These are phyloP conservation scores for Trachythela sp. DNA, from an alignment of 64 coral and sea anemone species.

Conservation along the genomic window DNA sequence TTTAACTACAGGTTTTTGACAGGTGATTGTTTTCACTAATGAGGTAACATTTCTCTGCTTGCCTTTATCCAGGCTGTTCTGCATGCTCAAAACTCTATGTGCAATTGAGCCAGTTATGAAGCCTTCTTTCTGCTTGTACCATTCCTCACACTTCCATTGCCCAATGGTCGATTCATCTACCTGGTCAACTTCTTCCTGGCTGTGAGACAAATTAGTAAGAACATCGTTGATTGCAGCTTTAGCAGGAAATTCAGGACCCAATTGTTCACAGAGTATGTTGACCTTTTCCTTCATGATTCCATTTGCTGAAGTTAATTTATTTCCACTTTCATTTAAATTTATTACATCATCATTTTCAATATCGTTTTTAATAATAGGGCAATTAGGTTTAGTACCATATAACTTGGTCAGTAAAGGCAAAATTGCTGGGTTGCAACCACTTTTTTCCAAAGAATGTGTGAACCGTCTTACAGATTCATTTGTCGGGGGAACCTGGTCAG, in stretches of 20 bases:
- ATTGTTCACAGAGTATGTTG: background rate
- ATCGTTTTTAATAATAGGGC: background rate
- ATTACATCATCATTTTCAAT: background rate
- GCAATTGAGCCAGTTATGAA: too few species aligned
- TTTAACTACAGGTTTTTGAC: too few species aligned
- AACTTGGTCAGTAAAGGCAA: background rate
- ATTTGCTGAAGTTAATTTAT: background rate
- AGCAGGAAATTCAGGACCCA: background rate
- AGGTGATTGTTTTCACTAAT: too few species aligned
- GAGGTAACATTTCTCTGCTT: too few species aligned
- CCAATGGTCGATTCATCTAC: background rate
- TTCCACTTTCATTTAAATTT: background rate
- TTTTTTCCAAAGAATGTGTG: background rate
- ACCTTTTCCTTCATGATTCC: background rate
- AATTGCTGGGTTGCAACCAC: background rate
- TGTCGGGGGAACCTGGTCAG: background rate
- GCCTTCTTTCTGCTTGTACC: too few species aligned
- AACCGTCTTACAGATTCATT: background rate
- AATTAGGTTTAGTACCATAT: background rate
- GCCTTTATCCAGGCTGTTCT: too few species aligned
- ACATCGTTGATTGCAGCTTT: background rate
- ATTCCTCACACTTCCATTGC: background rate
- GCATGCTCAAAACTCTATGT: too few species aligned
- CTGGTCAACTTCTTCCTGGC: background rate
- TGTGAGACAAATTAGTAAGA: background rate